Conservation (phyloP, 2,797 vertebrate species). For the Distichodus sexfasciatus region DNA sequence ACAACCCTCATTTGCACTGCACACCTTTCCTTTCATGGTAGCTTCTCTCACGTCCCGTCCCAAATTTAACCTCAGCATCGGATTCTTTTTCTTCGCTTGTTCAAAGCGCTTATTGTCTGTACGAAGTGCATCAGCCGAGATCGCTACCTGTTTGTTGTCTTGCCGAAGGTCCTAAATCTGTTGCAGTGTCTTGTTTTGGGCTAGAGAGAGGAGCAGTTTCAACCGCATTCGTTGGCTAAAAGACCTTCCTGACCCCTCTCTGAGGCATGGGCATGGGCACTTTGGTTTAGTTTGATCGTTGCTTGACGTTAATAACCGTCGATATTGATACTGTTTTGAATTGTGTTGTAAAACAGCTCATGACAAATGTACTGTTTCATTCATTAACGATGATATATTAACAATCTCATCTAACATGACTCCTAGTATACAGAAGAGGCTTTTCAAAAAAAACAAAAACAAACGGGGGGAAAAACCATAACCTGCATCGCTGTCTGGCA, state of each 20-base stretch:
- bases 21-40: conserved; percentile 26
- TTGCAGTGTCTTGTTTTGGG: conserved; percentile 30
- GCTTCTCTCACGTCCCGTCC: conserved; percentile 4
- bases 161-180: conserved; percentile 25
- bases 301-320: conserved; percentile 12
- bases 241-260: neutral
- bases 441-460: neutral
- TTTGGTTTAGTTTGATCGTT: neutral
- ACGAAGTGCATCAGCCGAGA: conserved; percentile 16
- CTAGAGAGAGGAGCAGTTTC: too few species aligned
- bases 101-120: conserved; percentile 28
- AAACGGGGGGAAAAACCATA: too few species aligned
- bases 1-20: conserved; percentile 39
- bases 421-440: neutral
- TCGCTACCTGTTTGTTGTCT: conserved; percentile 29
- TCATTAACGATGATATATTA: neutral
- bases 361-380: neutral
- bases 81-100: conserved; percentile 11
- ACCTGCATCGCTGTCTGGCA: too few species aligned
- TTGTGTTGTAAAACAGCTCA: neutral
- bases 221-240: too few species aligned
- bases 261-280: conserved; percentile 17
- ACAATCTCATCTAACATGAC: neutral
- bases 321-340: neutral
- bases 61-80: neutral